These are phyloP conservation scores for Cryptus armator DNA, from an alignment of 2,888 invertebrate species.

Conservation along the genomic window DNA sequence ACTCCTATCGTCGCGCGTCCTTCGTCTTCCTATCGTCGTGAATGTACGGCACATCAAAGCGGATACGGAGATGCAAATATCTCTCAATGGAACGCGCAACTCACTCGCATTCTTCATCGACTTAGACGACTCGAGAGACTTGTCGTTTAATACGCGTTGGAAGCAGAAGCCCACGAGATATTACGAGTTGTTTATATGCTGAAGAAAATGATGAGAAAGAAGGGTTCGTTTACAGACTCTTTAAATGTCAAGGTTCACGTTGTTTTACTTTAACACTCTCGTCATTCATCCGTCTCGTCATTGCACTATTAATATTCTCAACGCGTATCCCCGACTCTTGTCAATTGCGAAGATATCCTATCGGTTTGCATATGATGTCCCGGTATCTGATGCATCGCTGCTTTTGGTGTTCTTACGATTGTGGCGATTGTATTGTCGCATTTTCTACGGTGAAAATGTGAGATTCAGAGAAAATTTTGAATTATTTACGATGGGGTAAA, in stretches of 20 bases:
- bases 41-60: background rate
- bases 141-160: background rate
- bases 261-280: conserved; percentile 37
- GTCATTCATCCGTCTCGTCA: conserved; percentile 43
- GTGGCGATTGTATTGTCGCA: background rate
- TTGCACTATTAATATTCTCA: conserved; percentile 29
- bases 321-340: background rate
- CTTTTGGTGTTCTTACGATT: background rate
- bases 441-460: too few relatives aligned
- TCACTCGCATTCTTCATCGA: conserved; percentile 21
- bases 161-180: background rate
- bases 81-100: conserved; percentile 11
- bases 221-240: conserved; percentile 36
- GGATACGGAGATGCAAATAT: conserved; percentile 17
- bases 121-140: background rate
- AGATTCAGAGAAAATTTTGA: too few relatives aligned
- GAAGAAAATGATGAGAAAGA: conserved; percentile 21
- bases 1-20: background rate
- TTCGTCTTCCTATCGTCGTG: conserved; percentile 13
- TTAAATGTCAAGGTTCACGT: conserved; percentile 58
- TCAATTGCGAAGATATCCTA: conserved; percentile 29
- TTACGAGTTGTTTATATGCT: background rate
- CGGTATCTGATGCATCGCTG: background rate
- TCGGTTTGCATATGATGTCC: background rate
- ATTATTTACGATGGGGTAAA: too few relatives aligned